Base-by-base conservation (phyloP, 2,797 vertebrate genomes). In the Delichon dasypus region DNA sequence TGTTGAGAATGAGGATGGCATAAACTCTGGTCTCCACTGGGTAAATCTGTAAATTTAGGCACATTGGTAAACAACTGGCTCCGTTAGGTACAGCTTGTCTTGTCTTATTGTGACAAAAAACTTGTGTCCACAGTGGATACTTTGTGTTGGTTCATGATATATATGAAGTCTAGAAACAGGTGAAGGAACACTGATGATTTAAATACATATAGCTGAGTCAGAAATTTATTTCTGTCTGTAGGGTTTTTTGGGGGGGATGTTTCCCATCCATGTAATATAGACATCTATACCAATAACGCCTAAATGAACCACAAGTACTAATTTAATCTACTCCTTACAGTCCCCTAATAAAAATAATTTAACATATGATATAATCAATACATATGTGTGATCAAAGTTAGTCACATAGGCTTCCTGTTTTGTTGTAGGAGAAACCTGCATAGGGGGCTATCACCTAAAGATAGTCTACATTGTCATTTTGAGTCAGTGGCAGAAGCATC, bases 171-270 rank as follows among this genome's bases (percentile, higher is more conserved):
- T 80, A 68, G 18, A 82, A 73, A 65, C 22, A 77, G 6, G 4
- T 73, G 30, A 38, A 54, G 3, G 3, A 11, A 29, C 29, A 8
- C 12, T 64, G 14, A 11, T 42, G 18, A n/a, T 21, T 67, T 47
- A 68, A 47, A 48, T 14, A 40, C 30, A 10, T 19, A 22, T 4
- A 36, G 11, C 19, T 60, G 34, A 62, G 54, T 57, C 10, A 47
- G 55, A 32, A 61, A 70, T 42, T 54, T 62, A 11, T 48, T 80
- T 85, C n/a, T 50, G 3, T 50, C 23, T 16, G 2, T 20, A 50
- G 42, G 7, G 1, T 0, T 44, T 65, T 65, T 72, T 29, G 0
- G 0, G 3, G 21, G 40, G 20, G 4, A 10, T 64, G 22, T 67
- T 85, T 50, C 9, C 36, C 16, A 55, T 67, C 7, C 32, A 10